phyloP scores from a whole-genome alignment of 1,140 invertebrate genomes.

The Colletes gigas region DNA sequence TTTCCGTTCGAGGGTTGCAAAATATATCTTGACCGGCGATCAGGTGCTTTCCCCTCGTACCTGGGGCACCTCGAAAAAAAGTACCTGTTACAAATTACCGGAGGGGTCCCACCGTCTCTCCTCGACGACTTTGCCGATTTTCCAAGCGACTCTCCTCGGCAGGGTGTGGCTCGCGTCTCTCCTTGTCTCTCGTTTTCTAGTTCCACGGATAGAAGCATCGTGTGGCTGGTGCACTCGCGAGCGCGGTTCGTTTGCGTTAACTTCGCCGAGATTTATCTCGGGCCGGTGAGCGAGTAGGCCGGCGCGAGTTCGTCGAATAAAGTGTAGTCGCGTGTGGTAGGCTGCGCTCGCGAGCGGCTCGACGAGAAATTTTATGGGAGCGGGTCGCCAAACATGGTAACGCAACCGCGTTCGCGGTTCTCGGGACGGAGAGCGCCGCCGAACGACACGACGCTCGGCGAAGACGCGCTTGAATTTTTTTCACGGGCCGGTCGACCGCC shows the following conservation, averaged over 20 bases:
- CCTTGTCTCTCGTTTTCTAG: not conserved
- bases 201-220: slow-evolving; percentile 21
- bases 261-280: slow-evolving; percentile 65
- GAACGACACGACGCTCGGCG: not conserved
- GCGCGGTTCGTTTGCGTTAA: slow-evolving; percentile 49
- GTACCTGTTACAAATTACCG: no score
- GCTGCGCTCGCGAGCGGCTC: slow-evolving; percentile 26
- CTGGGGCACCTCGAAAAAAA: no score
- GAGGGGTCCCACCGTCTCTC: not conserved
- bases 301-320: slow-evolving; percentile 28
- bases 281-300: slow-evolving; percentile 47
- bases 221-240: not conserved
- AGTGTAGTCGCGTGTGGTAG: not conserved
- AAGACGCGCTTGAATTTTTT: no score
- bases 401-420: slow-evolving; percentile 35
- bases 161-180: slow-evolving; percentile 23
- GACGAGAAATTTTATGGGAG: slow-evolving; percentile 67
- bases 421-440: slow-evolving; percentile 18
- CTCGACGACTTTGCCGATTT: not conserved
- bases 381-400: slow-evolving; percentile 71
- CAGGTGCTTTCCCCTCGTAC: no score
- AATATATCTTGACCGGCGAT: no score
- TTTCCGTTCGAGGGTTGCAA: no score
- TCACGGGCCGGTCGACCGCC: no score
- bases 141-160: slow-evolving; percentile 12